These are phyloP conservation scores for Rhadina sibilatrix DNA, from an alignment of 2,113 vertebrate genomes.

Conservation along the genomic window DNA sequence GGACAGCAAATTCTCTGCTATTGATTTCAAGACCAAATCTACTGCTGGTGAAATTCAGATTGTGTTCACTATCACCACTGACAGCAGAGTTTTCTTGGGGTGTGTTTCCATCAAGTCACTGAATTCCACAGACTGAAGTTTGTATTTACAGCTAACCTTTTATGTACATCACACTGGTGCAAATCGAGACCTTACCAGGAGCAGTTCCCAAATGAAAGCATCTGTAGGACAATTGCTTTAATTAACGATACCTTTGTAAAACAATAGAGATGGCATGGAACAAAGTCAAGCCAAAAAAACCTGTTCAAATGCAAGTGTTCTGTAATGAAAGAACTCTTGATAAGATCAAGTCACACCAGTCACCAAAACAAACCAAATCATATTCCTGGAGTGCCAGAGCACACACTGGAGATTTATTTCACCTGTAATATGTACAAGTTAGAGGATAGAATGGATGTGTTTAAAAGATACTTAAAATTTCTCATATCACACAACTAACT, in stretches of 20 bases:
- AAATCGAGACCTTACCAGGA: neutral
- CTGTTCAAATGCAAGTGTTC: neutral
- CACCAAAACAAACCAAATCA: neutral
- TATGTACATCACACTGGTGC: rapidly evolving
- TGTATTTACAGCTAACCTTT: neutral
- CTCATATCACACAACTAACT: neutral
- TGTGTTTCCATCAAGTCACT: neutral
- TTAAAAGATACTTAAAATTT: neutral
- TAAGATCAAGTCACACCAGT: neutral
- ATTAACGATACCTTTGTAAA: neutral
- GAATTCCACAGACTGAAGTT: neutral
- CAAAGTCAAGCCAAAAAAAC: neutral
- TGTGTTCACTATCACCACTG: neutral
- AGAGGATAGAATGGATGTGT: rapidly evolving
- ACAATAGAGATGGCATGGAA: neutral
- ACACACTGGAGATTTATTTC: neutral
- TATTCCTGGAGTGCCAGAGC: neutral
- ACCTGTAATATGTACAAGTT: neutral
- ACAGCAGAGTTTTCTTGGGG: neutral
- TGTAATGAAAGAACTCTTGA: neutral
- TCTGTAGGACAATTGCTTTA: neutral
- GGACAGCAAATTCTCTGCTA: neutral
- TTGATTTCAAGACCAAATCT: neutral
- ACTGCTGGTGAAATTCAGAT: neutral
- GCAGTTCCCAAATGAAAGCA: neutral